phyloP scores from a whole-genome alignment of 2,888 invertebrate genomes.

The Lobophora halterata region DNA sequence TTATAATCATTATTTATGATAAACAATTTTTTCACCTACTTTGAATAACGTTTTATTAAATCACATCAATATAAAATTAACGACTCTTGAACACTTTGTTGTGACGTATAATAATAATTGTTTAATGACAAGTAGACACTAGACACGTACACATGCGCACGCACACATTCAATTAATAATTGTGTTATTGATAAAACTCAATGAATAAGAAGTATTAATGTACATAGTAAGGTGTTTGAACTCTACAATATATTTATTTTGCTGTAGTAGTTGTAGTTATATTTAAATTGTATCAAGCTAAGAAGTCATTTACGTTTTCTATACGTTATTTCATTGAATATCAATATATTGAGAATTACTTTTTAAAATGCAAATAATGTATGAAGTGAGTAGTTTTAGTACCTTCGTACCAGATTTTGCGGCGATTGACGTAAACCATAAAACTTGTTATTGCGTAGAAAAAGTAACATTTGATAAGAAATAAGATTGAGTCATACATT shows the following conservation, averaged over 20 bases:
- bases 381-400: no score
- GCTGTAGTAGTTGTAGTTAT: background rate
- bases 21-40: no score
- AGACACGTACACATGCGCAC: constrained; percentile 7
- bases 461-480: constrained; percentile 42
- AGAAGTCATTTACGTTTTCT: constrained; percentile 5
- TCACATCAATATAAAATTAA: no score
- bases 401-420: no score
- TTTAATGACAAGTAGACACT: no score
- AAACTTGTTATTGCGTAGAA: constrained; percentile 16
- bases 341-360: no score
- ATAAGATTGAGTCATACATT: constrained; percentile 42
- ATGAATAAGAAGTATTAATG: constrained; percentile 1
- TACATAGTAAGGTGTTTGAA: constrained; percentile 3
- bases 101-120: no score
- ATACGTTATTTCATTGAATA: no score
- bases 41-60: no score
- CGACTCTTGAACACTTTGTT: no score
- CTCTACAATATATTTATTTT: constrained; percentile 1
- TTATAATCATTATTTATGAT: no score
- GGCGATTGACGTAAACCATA: constrained; percentile 20
- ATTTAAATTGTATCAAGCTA: background rate
- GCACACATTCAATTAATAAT: background rate
- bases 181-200: background rate
- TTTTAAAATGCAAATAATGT: no score